Percentiles rank a stretch among this genome's conserved stretches.
These are phyloP conservation scores for Drosophila neutralis DNA, from an alignment of 2,888 invertebrate genomes.

Conservation along the genomic window DNA sequence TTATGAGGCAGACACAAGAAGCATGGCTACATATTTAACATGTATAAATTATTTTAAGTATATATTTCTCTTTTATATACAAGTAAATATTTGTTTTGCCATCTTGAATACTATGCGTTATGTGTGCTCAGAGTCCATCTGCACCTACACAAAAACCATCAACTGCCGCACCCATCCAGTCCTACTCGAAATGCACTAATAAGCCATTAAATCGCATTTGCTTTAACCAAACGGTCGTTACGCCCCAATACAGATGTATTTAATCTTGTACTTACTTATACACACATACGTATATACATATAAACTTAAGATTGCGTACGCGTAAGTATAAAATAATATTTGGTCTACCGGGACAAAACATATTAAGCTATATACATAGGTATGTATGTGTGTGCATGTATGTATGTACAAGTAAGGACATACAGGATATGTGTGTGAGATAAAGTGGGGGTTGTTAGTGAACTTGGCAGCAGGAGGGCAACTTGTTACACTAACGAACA, in stretches of 20 bases:
- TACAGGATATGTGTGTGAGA: neutral
- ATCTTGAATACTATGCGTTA: neutral
- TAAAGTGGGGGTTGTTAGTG: slow-evolving; percentile 5
- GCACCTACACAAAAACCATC: neutral
- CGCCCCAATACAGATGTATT: slow-evolving; percentile 28
- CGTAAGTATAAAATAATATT: slow-evolving; percentile 24
- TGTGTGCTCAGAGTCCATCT: neutral
- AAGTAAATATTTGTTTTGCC: neutral
- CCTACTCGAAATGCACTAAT: slow-evolving; percentile 45
- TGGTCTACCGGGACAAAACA: slow-evolving; percentile 3
- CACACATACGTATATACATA: slow-evolving; percentile 8
- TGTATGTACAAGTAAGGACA: slow-evolving; percentile 2
- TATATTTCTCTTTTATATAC: neutral
- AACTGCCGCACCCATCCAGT: neutral
- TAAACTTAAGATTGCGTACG: slow-evolving; percentile 12
- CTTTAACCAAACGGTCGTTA: slow-evolving; percentile 25
- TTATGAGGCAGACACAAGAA: neutral
- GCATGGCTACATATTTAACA: neutral
- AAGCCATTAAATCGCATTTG: slow-evolving; percentile 58
- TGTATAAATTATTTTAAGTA: slow-evolving; percentile 85
- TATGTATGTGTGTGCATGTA: neutral
- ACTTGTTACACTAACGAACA: slow-evolving; percentile 28
- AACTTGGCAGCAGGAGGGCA: slow-evolving; percentile 13
- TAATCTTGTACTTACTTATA: slow-evolving; percentile 23
- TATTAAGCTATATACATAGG: neutral